phyloP scores from a whole-genome alignment of 2,888 invertebrate species.

The Caenorhabditis sp. region DNA sequence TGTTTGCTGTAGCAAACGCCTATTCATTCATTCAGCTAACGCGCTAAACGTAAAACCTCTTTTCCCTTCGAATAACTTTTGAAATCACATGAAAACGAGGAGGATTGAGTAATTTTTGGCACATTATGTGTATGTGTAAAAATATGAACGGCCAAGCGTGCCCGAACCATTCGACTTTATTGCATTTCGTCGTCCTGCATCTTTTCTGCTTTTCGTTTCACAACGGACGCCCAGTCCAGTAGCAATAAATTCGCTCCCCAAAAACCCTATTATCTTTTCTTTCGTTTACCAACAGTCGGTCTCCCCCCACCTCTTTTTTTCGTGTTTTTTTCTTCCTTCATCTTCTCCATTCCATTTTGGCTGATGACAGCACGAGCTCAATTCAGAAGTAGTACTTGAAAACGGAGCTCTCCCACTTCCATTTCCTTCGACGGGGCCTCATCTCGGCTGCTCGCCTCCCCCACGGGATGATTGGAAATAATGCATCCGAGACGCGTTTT shows the following conservation, averaged over 20 bases:
- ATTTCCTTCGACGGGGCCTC: no score
- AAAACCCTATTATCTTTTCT: constrained; percentile 38
- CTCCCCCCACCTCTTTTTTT: constrained; percentile 4
- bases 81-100: no score
- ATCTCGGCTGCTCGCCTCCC: constrained; percentile 39
- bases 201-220: constrained; percentile 6
- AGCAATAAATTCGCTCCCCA: constrained; percentile 39
- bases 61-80: neutral
- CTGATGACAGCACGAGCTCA: constrained; percentile 43
- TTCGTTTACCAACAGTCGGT: constrained; percentile 44
- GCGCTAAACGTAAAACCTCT: no score
- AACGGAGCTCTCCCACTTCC: constrained; percentile 42
- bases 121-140: constrained; percentile 16
- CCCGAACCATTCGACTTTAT: constrained; percentile 40
- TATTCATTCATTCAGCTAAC: neutral
- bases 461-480: constrained; percentile 13
- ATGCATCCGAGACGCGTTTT: constrained; percentile 18
- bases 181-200: constrained; percentile 34
- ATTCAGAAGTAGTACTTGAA: constrained; percentile 58
- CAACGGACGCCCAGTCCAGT: constrained; percentile 26
- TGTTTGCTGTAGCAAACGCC: constrained; percentile 22
- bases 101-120: neutral
- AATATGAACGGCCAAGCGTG: constrained; percentile 27
- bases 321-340: constrained; percentile 5
- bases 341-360: constrained; percentile 23